Percentiles rank a stretch among this genome's conserved stretches.
Evolutionary conservation across 2,888 invertebrate genomes (phyloP).

Genomic region (Unio pictorum): DNA sequence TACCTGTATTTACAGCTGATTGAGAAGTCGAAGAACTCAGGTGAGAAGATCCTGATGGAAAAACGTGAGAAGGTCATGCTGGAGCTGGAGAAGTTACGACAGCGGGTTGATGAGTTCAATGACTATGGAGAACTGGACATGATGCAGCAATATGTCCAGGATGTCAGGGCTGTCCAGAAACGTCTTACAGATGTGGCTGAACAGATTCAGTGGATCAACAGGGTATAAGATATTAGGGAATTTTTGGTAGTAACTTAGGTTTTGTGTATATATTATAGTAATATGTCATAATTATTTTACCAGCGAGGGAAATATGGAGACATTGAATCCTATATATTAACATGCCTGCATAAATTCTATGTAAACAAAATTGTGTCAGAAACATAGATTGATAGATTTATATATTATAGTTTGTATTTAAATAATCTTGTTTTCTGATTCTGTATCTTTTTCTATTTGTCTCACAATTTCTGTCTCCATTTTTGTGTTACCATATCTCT

Average conservation of each 20-base stretch:
- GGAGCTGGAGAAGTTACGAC: slow-evolving; percentile 81
- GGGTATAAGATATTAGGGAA: slow-evolving; percentile 62
- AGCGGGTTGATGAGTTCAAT: slow-evolving; percentile 84
- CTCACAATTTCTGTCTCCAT: too few species aligned
- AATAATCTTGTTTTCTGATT: too few species aligned
- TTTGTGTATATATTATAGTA: too few species aligned
- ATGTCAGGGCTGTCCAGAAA: slow-evolving; percentile 83
- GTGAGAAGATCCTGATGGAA: slow-evolving; percentile 85
- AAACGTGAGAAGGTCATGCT: slow-evolving; percentile 81
- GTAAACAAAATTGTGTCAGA: too few species aligned
- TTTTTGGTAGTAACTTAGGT: background rate
- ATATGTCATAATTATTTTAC: too few species aligned
- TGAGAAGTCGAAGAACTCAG: slow-evolving; percentile 86
- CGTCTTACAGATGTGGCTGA: slow-evolving; percentile 83
- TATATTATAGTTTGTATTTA: too few species aligned
- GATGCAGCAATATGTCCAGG: slow-evolving; percentile 83
- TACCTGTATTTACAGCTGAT: slow-evolving; percentile 74
- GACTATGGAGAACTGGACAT: slow-evolving; percentile 86
- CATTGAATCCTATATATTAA: too few species aligned
- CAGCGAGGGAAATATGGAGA: too few species aligned
- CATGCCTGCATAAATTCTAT: too few species aligned
- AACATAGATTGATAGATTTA: too few species aligned
- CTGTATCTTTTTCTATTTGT: too few species aligned
- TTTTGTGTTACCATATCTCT: too few species aligned
- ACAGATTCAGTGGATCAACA: slow-evolving; percentile 88